Conservation (phyloP, 2,113 vertebrate genomes). For the Ovibos moschatus region DNA sequence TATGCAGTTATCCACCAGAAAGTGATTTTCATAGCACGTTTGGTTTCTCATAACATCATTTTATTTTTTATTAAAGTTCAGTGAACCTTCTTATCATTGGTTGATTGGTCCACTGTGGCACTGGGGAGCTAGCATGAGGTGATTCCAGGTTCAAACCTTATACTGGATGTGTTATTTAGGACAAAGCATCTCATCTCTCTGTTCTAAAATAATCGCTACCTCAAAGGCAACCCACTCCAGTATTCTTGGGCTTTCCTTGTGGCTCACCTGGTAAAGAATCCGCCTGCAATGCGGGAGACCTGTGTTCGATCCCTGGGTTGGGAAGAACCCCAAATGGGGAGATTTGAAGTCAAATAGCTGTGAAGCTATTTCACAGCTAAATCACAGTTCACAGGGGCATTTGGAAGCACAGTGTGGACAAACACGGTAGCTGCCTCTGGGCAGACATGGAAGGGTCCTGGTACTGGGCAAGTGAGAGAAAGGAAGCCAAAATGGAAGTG, state of each 20-base stretch:
- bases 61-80: background rate
- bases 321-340: background rate
- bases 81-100: background rate
- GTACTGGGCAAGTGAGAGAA: background rate
- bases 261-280: background rate
- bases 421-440: background rate
- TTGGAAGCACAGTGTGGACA: background rate
- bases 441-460: background rate
- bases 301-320: background rate
- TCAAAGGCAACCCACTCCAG: background rate
- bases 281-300: rapidly evolving
- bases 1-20: background rate
- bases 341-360: background rate
- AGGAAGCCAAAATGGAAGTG: background rate
- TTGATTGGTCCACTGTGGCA: background rate
- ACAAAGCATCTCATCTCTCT: background rate
- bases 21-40: background rate
- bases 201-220: background rate
- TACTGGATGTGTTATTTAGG: background rate
- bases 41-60: background rate
- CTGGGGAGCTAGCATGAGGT: background rate
- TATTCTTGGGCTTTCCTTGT: background rate
- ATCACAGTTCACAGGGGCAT: background rate
- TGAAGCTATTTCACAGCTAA: background rate
- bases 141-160: background rate